phyloP scores from a whole-genome alignment of 1,140 invertebrate genomes.

The Tetramorium alpestre region DNA sequence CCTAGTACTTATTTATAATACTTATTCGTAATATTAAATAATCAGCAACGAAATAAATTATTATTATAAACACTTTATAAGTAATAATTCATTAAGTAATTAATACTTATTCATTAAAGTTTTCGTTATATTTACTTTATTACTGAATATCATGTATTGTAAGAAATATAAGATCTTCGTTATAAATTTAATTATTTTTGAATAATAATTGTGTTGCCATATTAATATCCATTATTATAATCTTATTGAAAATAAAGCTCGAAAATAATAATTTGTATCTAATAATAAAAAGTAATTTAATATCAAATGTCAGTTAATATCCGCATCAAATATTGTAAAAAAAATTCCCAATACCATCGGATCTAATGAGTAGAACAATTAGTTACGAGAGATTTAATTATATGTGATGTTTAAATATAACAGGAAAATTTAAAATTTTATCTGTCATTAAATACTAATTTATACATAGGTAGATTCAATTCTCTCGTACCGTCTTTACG shows the following conservation, averaged over 20 bases:
- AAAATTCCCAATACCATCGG: not conserved
- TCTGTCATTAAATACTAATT: slow-evolving; percentile 3
- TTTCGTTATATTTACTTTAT: no score
- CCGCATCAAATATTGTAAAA: not conserved
- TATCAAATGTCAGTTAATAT: not conserved
- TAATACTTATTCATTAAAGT: not conserved
- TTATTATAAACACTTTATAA: not conserved
- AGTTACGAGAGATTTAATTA: not conserved
- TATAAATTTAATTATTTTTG: not conserved
- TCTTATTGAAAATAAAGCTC: not conserved
- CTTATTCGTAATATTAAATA: not conserved
- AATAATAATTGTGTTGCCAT: not conserved
- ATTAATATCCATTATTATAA: not conserved
- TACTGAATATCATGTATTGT: not conserved
- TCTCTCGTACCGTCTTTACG: not conserved
- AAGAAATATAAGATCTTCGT: not conserved
- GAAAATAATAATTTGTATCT: not conserved
- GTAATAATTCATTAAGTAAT: not conserved
- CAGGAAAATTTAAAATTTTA: not conserved
- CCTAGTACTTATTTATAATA: no score
- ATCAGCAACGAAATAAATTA: not conserved
- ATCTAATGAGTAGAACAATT: not conserved
- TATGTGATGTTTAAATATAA: not conserved
- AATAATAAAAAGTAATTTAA: slow-evolving; percentile 4
- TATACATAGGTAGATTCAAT: not conserved